Conservation (phyloP, 2,797 vertebrate genomes). For the Sciurus carolinensis region DNA sequence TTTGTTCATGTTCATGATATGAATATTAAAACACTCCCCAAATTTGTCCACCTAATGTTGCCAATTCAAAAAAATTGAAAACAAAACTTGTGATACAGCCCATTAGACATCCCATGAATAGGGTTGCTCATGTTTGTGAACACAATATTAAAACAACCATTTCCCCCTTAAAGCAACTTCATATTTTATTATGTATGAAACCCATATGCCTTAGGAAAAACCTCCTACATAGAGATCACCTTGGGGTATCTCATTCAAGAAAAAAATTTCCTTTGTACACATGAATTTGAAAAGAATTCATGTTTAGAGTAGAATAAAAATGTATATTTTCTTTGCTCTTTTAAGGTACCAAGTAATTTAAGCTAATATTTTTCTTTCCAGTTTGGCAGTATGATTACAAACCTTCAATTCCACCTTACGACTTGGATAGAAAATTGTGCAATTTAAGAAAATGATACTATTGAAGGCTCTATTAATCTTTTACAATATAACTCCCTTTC, state of each 20-base stretch:
- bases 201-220: neutral
- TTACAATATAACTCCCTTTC: neutral
- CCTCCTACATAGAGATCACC: neutral
- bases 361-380: constrained; percentile 4
- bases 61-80: constrained; percentile 14
- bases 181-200: constrained; percentile 73
- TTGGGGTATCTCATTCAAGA: neutral
- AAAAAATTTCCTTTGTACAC: neutral
- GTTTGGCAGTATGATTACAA: neutral
- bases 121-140: constrained; percentile 17
- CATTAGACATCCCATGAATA: neutral
- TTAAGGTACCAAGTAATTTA: neutral
- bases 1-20: neutral
- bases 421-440: neutral
- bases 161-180: constrained; percentile 33
- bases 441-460: neutral
- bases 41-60: neutral
- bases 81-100: neutral
- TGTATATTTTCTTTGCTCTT: constrained; percentile 20
- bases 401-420: neutral
- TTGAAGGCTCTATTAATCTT: neutral
- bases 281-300: neutral
- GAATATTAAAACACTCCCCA: neutral
- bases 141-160: constrained; percentile 14
- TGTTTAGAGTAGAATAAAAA: constrained; percentile 5